These are phyloP conservation scores for Dinothrombium tinctorium DNA, from an alignment of 1,140 invertebrate species.

Conservation along the genomic window DNA sequence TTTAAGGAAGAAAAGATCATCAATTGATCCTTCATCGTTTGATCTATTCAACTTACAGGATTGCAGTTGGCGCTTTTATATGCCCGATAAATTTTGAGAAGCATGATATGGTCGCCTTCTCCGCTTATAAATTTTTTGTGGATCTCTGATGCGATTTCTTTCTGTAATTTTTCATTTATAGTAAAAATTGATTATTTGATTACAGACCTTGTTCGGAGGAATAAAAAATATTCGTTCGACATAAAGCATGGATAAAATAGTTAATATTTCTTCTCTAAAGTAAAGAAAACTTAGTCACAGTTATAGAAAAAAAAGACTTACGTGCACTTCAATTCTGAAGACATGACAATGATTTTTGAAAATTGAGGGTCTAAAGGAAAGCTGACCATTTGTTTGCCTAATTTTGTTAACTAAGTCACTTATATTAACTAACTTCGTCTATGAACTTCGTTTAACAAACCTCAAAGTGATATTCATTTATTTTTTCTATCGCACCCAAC, in stretches of 20 bases:
- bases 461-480: not conserved
- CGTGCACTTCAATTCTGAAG: conserved; percentile 50
- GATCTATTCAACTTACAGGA: conserved; percentile 29
- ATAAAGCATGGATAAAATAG: conserved; percentile 39
- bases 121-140: conserved; percentile 56
- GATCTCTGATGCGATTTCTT: conserved; percentile 37
- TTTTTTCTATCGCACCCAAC: not conserved
- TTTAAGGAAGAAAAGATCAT: conserved; percentile 21
- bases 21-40: not conserved
- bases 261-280: conserved; percentile 48
- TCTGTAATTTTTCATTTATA: conserved; percentile 21
- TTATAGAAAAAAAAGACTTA: conserved; percentile 19
- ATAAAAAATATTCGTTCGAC: conserved; percentile 26
- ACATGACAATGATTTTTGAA: conserved; percentile 53
- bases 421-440: not conserved
- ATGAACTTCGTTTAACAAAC: not conserved
- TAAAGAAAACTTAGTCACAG: conserved; percentile 9
- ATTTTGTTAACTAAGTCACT: conserved; percentile 35
- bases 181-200: not conserved
- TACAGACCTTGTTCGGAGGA: conserved; percentile 21
- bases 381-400: conserved; percentile 60
- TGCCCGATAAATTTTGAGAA: conserved; percentile 64
- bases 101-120: conserved; percentile 74
- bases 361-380: conserved; percentile 81
- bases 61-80: conserved; percentile 44